Conservation (phyloP, 2,888 invertebrate species). For the Lysandra bellargus region DNA sequence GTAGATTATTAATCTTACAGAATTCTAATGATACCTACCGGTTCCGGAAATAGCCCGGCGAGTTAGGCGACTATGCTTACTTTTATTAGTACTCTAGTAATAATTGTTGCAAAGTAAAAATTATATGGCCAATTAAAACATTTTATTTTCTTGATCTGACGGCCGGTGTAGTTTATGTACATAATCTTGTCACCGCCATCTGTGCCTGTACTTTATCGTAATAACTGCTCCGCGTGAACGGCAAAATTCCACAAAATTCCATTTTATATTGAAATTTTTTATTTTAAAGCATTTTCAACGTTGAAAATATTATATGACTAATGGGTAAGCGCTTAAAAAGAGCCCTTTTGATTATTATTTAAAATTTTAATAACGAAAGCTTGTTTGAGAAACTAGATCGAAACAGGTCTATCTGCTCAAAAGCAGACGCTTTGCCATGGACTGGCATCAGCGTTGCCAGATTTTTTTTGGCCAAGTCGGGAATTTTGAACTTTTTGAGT, state of each 20-base stretch:
- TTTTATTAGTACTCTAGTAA: background rate
- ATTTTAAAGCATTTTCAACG: background rate
- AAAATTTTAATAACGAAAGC: too few relatives aligned
- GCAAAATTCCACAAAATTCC: slow-evolving; percentile 20
- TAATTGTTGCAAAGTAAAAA: background rate
- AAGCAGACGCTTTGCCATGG: too few relatives aligned
- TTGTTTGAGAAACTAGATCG: too few relatives aligned
- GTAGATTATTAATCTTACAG: too few relatives aligned
- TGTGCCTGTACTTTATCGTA: slow-evolving; percentile 31
- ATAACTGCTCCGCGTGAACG: slow-evolving; percentile 26
- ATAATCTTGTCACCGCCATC: slow-evolving; percentile 33
- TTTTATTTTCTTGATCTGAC: slow-evolving; percentile 16
- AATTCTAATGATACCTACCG: too few relatives aligned
- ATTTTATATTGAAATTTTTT: slow-evolving; percentile 13
- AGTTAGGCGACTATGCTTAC: background rate
- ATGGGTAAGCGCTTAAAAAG: background rate
- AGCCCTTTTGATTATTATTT: too few relatives aligned
- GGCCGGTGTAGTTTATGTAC: slow-evolving; percentile 20
- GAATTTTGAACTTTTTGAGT: too few relatives aligned
- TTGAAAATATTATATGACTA: background rate
- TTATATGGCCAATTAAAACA: slow-evolving; percentile 14
- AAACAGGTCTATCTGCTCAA: too few relatives aligned
- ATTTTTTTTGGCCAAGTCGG: too few relatives aligned
- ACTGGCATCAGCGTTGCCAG: too few relatives aligned
- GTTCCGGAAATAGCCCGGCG: too few relatives aligned